These are phyloP conservation scores for Macquaria ambigua DNA, from an alignment of 2,113 vertebrate species.

Conservation along the genomic window DNA sequence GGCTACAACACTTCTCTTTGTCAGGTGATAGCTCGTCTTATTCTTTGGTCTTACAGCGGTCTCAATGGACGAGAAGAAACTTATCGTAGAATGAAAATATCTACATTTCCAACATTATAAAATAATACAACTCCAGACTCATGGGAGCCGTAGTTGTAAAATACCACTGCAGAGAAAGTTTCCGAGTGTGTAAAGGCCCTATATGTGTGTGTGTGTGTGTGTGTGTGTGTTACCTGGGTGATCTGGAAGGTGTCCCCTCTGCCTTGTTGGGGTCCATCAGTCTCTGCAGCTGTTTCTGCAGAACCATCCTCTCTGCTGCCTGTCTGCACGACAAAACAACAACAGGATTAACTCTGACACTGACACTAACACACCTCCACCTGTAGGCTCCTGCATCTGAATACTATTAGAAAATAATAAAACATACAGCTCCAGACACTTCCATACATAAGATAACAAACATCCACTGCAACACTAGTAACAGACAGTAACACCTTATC, in stretches of 20 bases:
- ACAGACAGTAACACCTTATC: too few relatives aligned
- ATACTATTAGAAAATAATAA: too few relatives aligned
- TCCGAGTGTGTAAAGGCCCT: not conserved
- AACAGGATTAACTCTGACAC: not conserved
- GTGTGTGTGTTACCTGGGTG: slow-evolving; percentile 85
- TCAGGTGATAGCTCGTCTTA: not conserved
- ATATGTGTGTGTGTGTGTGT: slow-evolving; percentile 3
- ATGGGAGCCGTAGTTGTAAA: not conserved
- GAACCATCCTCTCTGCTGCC: slow-evolving; percentile 88
- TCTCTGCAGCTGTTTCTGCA: slow-evolving; percentile 95
- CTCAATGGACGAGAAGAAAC: too few relatives aligned
- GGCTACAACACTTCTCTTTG: not conserved
- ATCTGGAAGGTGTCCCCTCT: slow-evolving; percentile 85
- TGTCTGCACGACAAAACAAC: slow-evolving; percentile 83
- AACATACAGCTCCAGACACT: too few relatives aligned
- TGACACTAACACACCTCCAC: not conserved
- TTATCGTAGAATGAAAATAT: not conserved
- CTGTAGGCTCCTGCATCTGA: too few relatives aligned
- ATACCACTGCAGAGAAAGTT: not conserved
- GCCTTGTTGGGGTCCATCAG: slow-evolving; percentile 88
- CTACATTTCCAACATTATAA: not conserved
- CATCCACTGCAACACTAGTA: too few relatives aligned
- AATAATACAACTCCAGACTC: not conserved
- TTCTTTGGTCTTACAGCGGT: too few relatives aligned
- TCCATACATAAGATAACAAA: too few relatives aligned